phyloP scores from a whole-genome alignment of 2,888 invertebrate genomes.

The Hypsopygia costalis region DNA sequence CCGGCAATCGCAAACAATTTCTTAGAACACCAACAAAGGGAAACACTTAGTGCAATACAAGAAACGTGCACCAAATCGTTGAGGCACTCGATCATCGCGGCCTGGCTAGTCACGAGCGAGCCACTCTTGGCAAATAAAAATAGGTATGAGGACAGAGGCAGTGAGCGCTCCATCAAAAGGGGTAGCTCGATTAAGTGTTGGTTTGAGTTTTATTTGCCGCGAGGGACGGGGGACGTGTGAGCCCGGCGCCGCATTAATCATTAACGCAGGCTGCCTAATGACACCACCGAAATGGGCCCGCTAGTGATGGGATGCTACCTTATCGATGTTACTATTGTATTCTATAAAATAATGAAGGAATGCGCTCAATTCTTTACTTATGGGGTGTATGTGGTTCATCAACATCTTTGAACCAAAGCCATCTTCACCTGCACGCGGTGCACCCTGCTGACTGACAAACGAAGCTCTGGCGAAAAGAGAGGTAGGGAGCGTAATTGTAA shows the following conservation, averaged over 20 bases:
- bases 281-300: slow-evolving; percentile 72
- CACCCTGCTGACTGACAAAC: too few relatives aligned
- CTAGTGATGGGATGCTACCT: slow-evolving; percentile 44
- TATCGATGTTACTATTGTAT: slow-evolving; percentile 28
- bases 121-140: slow-evolving; percentile 51
- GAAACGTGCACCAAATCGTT: slow-evolving; percentile 54
- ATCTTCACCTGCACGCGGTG: too few relatives aligned
- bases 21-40: slow-evolving; percentile 4
- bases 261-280: slow-evolving; percentile 78
- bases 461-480: too few relatives aligned
- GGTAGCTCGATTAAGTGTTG: slow-evolving; percentile 76
- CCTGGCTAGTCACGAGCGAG: slow-evolving; percentile 43
- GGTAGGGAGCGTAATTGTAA: too few relatives aligned
- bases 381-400: too few relatives aligned
- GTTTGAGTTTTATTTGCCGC: slow-evolving; percentile 71
- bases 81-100: slow-evolving; percentile 44
- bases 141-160: slow-evolving; percentile 30
- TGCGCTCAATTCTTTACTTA: too few relatives aligned
- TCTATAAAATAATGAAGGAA: too few relatives aligned
- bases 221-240: slow-evolving; percentile 47
- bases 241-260: slow-evolving; percentile 77
- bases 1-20: neutral
- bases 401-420: too few relatives aligned
- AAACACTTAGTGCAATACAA: slow-evolving; percentile 44
- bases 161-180: slow-evolving; percentile 70